phyloP scores from a whole-genome alignment of 2,888 invertebrate genomes.

The Cryptops parisi region DNA sequence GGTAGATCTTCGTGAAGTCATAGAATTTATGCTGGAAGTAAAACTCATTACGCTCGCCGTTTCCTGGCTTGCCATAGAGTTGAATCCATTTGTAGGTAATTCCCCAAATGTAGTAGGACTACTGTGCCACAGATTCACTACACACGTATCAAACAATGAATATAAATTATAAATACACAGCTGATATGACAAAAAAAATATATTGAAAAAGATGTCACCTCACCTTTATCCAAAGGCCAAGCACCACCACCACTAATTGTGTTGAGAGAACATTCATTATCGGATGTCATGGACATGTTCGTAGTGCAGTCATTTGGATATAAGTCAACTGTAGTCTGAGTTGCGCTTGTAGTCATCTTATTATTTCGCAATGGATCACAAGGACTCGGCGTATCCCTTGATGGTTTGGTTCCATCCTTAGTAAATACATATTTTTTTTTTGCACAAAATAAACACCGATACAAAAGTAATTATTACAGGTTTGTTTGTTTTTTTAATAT shows the following conservation, averaged over 20 bases:
- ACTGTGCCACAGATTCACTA: constrained; percentile 30
- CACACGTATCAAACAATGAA: too few species aligned
- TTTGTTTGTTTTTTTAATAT: too few species aligned
- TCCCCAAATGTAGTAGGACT: constrained; percentile 23
- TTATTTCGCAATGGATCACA: neutral
- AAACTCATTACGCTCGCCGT: constrained; percentile 48
- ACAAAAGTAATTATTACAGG: too few species aligned
- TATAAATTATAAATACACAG: neutral
- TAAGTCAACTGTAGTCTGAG: constrained; percentile 15
- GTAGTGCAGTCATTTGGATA: constrained; percentile 6
- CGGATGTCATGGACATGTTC: neutral
- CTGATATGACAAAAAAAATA: neutral
- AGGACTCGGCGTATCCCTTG: neutral
- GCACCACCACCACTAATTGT: too few species aligned
- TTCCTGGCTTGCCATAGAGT: constrained; percentile 33
- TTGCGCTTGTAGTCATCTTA: constrained; percentile 17
- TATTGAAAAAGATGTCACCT: neutral
- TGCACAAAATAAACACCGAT: too few species aligned
- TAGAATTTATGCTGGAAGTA: constrained; percentile 36
- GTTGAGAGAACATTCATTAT: too few species aligned
- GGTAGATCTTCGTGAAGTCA: constrained; percentile 16
- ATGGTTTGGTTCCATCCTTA: too few species aligned
- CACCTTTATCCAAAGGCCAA: constrained; percentile 42
- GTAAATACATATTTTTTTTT: too few species aligned
- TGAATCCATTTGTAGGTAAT: constrained; percentile 19